Percentiles rank a stretch among this genome's conserved stretches.
phyloP scores from a whole-genome alignment of 1,140 invertebrate genomes.

The Hyles vespertilio region DNA sequence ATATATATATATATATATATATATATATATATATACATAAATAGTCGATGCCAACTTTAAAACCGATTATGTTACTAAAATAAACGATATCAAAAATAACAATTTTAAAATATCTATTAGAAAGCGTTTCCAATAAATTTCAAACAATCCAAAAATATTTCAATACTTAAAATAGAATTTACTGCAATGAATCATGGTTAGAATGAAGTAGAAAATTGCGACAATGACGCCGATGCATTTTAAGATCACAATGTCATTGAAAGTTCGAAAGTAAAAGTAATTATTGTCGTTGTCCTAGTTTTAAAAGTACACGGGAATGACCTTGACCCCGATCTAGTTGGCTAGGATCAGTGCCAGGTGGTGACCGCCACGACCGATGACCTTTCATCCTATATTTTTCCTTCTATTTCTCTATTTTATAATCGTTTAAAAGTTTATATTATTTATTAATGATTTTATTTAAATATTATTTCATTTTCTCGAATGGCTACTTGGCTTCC shows the following conservation, averaged over 20 bases:
- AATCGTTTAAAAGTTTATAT: too few relatives aligned
- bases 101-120: too few relatives aligned
- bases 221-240: background rate
- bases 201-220: too few relatives aligned
- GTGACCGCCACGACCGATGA: conserved; percentile 23
- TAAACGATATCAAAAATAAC: too few relatives aligned
- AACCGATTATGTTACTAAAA: too few relatives aligned
- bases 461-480: too few relatives aligned
- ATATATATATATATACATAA: too few relatives aligned
- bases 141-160: background rate
- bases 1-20: too few relatives aligned
- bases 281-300: conserved; percentile 25
- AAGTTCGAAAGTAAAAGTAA: conserved; percentile 19
- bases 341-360: conserved; percentile 36
- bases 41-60: too few relatives aligned
- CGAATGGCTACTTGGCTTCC: too few relatives aligned
- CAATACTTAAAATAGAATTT: background rate
- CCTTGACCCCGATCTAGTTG: conserved; percentile 55
- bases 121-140: background rate
- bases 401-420: conserved; percentile 5
- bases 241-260: background rate
- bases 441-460: too few relatives aligned
- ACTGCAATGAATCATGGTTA: too few relatives aligned
- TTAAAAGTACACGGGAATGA: conserved; percentile 48
- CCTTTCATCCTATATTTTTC: conserved; percentile 29